Evolutionary conservation across 2,113 vertebrate genomes (phyloP).

Genomic region (Sorex fumeus): DNA sequence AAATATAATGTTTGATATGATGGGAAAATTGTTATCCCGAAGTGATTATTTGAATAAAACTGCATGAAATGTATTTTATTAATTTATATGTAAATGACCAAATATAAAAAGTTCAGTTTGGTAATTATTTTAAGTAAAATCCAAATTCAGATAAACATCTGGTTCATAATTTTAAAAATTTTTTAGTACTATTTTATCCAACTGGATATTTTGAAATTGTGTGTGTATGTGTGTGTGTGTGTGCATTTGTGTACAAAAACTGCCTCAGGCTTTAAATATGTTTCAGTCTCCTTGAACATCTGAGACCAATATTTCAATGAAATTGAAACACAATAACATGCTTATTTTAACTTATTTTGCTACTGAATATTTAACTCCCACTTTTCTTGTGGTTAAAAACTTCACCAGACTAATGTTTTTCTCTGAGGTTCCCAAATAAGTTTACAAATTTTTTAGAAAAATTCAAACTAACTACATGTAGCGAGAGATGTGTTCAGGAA

Average conservation of each 20-base stretch:
- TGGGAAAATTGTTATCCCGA: constrained; percentile 74
- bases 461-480: background rate
- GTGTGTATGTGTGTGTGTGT: background rate
- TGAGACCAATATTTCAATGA: constrained; percentile 63
- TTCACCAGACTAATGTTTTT: too few species aligned
- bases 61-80: constrained; percentile 44
- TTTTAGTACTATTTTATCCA: constrained; percentile 57
- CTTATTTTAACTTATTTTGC: constrained; percentile 62
- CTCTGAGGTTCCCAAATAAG: background rate
- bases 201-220: background rate
- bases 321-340: constrained; percentile 53
- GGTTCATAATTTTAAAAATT: background rate
- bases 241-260: background rate
- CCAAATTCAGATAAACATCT: constrained; percentile 44
- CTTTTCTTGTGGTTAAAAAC: constrained; percentile 55
- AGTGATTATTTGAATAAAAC: constrained; percentile 83
- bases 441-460: constrained; percentile 31
- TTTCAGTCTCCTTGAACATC: constrained; percentile 40
- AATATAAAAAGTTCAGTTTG: constrained; percentile 27
- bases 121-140: constrained; percentile 62
- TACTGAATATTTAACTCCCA: constrained; percentile 44
- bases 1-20: constrained; percentile 86
- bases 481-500: constrained; percentile 52
- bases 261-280: constrained; percentile 44
- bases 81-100: constrained; percentile 50